Base-by-base conservation (phyloP, 2,113 vertebrate species). In the Illadopsis cleaveri region DNA sequence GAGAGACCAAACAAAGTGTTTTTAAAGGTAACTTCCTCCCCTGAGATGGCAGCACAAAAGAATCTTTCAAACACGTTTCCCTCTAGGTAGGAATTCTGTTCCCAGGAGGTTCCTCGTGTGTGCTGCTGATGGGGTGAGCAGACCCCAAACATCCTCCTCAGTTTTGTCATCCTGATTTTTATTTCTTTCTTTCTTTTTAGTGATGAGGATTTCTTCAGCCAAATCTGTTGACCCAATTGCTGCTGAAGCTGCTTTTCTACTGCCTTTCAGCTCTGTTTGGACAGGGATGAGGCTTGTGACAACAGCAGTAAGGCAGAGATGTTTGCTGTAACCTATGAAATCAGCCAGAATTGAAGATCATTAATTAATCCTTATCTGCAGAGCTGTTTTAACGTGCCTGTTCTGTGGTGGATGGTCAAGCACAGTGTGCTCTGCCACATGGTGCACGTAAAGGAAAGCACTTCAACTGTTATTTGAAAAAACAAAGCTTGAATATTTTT, bases 121-220 rank as follows among this genome's bases (percentile, higher is more conserved):
- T 73, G 50, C 51, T 51, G 35, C 53, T 66, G 8, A 2, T 7
- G 44, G 64, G 50, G 35, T 75, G 78, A 84, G 25, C 44, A 75
- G 83, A 38, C 33, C 70, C 25, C 35, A 20, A 56, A 45, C 40
- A 77, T 47, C 48, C 48, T 3, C 78, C 69, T 90, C 12, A 22
- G 33, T 60, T 89, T 35, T 70, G 33, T 62, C 42, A 6, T 62
- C 81, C 72, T 83, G 45, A 53, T 71, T 58, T 86, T 70, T 62
- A 68, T 86, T 51, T 50, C 2, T 85, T 53, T 62, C 33, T 86
- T 54, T 47, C 33, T 38, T 93, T 75, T 53, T 37, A 77, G 47
- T n/a, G 40, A 62, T 44, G 66, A 82, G 66, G 71, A 93, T 94
- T 95, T 93, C 84, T 87, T 90, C 75, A 90, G 75, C 58, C 64